Base-by-base conservation (phyloP, 2,113 vertebrate genomes). In the Pangasianodon gigas region DNA sequence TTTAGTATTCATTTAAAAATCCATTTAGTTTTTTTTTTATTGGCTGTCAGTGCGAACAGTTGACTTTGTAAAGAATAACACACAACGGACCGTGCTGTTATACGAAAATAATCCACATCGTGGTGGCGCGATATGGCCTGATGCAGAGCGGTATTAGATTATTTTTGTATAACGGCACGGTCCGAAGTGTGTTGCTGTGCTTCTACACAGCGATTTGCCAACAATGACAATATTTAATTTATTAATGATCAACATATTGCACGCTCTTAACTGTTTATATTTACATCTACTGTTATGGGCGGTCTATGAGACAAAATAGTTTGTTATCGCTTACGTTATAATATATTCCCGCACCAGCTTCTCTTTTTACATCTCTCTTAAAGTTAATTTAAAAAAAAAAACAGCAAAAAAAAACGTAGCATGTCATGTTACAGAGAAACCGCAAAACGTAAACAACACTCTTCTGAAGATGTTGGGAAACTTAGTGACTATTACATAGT, bases 1-100 rank as follows among this genome's bases (percentile, higher is more conserved):
- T 65, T 44, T 85, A 46, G 44, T 37, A 46, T 85, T 65, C 46
- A 37, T 86, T 52, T 71, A 46, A 67, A 41, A 52, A 85, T 85
- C 60, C 26, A 32, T 48, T 85, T 46, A 26, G 41, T 6, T 85
- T 48, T 62, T 46, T 67, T 44, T 84, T 51, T 44, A 75, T 56
- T 54, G 51, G 2, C 26, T 3, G 13, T 85, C 41, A n/a, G 56
- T 48, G 26, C 26, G 29, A 65, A 41, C 82, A 41, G 2, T 65
- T 85, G 24, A 24, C 21, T 44, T 62, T 46, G 11, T 51, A 29
- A 52, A 13, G 79, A 81, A 52, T n/a, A 6, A n/a, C 26, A 32
- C 16, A 74, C 2, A 0, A 81, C 7, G 29, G 79, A 3, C 29
- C 51, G 10, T 54, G 14, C 48, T 8, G 13, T 18, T 80, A 2